Evolutionary conservation across 2,888 invertebrate genomes (phyloP).

Genomic region (Drosophila histrio): DNA sequence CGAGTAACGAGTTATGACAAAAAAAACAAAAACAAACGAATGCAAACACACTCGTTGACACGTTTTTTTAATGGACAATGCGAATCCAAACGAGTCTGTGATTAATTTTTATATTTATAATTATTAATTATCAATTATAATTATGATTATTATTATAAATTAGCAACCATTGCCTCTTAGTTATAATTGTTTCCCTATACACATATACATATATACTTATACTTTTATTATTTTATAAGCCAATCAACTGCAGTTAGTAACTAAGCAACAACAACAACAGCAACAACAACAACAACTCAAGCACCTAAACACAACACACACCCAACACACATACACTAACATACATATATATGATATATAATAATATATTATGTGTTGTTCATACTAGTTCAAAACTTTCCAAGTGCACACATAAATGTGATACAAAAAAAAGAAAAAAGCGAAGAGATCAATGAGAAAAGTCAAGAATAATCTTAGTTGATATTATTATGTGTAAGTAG

Average conservation of each 20-base stretch:
- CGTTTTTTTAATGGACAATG: neutral
- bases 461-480: conserved; percentile 32
- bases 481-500: conserved; percentile 41
- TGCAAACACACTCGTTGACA: conserved; percentile 18
- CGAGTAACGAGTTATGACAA: neutral
- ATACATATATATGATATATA: conserved; percentile 10
- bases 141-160: conserved; percentile 20
- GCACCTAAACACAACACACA: conserved; percentile 17
- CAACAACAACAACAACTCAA: no score
- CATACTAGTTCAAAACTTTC: conserved; percentile 25
- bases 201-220: conserved; percentile 10
- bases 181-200: conserved; percentile 32
- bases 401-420: conserved; percentile 48
- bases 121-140: conserved; percentile 23
- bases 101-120: conserved; percentile 58
- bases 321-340: conserved; percentile 11
- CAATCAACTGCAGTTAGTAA: conserved; percentile 25
- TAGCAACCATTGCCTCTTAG: conserved; percentile 39
- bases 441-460: no score
- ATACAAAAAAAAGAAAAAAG: conserved; percentile 20
- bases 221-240: conserved; percentile 45
- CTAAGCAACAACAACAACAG: conserved; percentile 39
- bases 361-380: conserved; percentile 34
- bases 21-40: neutral
- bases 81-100: conserved; percentile 63